These are phyloP conservation scores for Dasypolia templi DNA, from an alignment of 2,888 invertebrate species.

Conservation along the genomic window DNA sequence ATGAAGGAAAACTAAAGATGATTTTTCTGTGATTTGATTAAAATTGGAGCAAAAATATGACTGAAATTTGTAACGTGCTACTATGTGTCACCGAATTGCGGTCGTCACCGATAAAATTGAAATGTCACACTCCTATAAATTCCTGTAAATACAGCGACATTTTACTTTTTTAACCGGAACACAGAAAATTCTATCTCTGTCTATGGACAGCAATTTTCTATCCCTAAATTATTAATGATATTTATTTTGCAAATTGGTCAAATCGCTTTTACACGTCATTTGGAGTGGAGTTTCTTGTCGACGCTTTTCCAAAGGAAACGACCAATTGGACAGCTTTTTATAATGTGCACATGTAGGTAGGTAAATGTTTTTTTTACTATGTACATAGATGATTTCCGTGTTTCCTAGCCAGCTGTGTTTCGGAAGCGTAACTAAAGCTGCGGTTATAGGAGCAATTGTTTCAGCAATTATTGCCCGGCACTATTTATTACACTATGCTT, in stretches of 20 bases:
- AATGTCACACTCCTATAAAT: slow-evolving; percentile 5
- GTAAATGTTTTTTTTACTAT: too few species aligned
- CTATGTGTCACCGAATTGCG: slow-evolving; percentile 1
- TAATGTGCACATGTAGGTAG: too few species aligned
- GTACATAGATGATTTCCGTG: too few species aligned
- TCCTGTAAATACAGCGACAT: neutral
- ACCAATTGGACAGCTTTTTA: too few species aligned
- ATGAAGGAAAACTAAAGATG: too few species aligned
- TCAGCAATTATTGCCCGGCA: neutral
- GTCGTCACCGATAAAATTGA: slow-evolving; percentile 6
- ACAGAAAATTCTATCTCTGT: too few species aligned
- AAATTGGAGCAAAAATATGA: neutral
- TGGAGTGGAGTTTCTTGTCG: too few species aligned
- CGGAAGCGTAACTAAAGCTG: neutral
- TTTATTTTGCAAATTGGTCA: neutral
- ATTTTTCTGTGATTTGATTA: too few species aligned
- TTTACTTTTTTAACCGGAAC: neutral
- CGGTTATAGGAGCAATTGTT: neutral
- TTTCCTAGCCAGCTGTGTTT: neutral
- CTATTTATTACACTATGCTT: too few species aligned
- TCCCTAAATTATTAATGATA: neutral
- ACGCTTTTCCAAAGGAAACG: too few species aligned
- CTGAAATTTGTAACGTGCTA: slow-evolving; percentile 15
- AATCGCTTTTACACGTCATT: too few species aligned
- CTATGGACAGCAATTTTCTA: neutral